These are phyloP conservation scores for Cryptomyrus ogoouensis DNA, from an alignment of 2,113 vertebrate genomes.

Conservation along the genomic window DNA sequence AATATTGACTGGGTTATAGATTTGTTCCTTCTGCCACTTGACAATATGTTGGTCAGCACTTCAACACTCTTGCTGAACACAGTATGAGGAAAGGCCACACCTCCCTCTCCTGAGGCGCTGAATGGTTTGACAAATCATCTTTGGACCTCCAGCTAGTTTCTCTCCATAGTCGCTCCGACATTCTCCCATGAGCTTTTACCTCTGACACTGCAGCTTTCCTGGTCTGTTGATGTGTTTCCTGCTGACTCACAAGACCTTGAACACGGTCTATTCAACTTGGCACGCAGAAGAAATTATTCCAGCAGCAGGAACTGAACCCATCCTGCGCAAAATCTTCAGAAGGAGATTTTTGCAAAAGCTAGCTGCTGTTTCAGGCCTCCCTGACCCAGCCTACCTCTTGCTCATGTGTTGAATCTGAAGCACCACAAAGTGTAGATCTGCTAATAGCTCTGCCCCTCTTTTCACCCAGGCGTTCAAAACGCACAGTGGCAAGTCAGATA, in stretches of 20 bases:
- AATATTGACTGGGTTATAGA: neutral
- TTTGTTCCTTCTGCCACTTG: neutral
- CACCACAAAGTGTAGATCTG: neutral
- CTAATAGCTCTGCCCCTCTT: neutral
- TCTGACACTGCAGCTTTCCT: neutral
- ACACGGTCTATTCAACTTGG: neutral
- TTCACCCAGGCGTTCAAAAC: neutral
- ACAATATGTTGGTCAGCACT: neutral
- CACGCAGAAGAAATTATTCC: neutral
- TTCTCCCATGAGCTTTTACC: neutral
- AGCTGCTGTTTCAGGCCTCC: neutral
- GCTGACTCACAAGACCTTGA: neutral
- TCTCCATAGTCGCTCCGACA: neutral
- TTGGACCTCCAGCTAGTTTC: neutral
- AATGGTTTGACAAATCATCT: neutral
- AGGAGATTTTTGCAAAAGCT: neutral
- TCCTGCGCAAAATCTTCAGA: neutral
- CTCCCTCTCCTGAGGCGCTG: neutral
- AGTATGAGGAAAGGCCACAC: neutral
- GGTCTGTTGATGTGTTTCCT: neutral
- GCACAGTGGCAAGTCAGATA: neutral
- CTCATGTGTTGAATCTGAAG: neutral
- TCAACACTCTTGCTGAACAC: neutral
- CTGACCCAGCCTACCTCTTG: neutral
- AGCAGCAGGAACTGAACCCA: neutral